Conservation (phyloP, 2,797 vertebrate species). For the Pelobates cultripes region DNA sequence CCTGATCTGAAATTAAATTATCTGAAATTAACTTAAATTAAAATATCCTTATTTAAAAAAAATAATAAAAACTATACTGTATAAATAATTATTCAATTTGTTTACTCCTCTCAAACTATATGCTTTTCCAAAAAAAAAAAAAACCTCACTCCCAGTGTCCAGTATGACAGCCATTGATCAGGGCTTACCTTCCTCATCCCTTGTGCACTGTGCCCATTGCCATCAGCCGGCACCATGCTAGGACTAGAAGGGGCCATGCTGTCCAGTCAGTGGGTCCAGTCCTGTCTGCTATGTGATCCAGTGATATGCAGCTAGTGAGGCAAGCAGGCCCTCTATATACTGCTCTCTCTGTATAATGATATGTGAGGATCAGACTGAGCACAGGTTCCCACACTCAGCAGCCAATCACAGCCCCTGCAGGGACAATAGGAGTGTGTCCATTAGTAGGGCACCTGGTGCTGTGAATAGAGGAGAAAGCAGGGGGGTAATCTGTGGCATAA, state of each 20-base stretch:
- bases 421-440: slow-evolving; percentile 62
- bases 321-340: slow-evolving; percentile 79
- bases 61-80: too few species aligned
- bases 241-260: slow-evolving; percentile 7
- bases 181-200: slow-evolving; percentile 66
- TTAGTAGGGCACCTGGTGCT: slow-evolving; percentile 39
- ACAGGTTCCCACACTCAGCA: slow-evolving; percentile 86
- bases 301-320: slow-evolving; percentile 3
- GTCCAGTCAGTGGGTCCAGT: not conserved
- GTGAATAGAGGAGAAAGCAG: slow-evolving; percentile 20
- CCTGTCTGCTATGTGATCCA: not conserved
- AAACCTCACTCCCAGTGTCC: too few species aligned
- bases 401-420: slow-evolving; percentile 72
- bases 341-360: slow-evolving; percentile 73
- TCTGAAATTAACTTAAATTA: too few species aligned
- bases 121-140: too few species aligned
- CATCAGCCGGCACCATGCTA: slow-evolving; percentile 51
- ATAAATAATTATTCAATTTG: too few species aligned
- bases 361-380: slow-evolving; percentile 79
- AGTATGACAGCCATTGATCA: too few species aligned
- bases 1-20: too few species aligned
- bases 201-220: slow-evolving; percentile 59
- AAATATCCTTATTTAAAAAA: too few species aligned
- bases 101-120: too few species aligned
- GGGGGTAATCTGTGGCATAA: slow-evolving; percentile 30